A percentile compares a stretch with the other conserved stretches of the same genome.
Conservation (phyloP, 2,888 invertebrate species). For the Corbicula japonica region DNA sequence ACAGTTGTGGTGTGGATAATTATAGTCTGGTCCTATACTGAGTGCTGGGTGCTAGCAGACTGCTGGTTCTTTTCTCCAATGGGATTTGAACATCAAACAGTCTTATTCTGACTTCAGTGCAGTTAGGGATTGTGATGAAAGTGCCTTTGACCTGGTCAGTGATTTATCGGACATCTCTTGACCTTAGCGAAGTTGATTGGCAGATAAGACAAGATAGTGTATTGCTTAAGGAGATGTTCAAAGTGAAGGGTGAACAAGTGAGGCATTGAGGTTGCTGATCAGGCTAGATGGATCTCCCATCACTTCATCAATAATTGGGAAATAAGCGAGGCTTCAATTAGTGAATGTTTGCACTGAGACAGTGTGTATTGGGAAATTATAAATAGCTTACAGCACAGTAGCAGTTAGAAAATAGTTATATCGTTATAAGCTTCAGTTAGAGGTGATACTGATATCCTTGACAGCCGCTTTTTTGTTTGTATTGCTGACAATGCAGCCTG, state of each 20-base stretch:
- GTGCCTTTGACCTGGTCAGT: too few species aligned
- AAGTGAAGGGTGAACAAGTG: constrained; percentile 52
- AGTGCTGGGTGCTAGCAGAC: too few species aligned
- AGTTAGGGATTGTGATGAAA: too few species aligned
- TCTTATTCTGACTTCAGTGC: too few species aligned
- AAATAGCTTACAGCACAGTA: constrained; percentile 66
- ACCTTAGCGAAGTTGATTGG: too few species aligned
- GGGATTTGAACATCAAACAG: too few species aligned
- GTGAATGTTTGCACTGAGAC: constrained; percentile 58
- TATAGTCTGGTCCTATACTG: too few species aligned
- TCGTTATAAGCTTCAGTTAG: constrained; percentile 60
- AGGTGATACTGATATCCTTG: constrained; percentile 35
- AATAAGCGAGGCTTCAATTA: constrained; percentile 69
- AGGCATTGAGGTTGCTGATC: constrained; percentile 51
- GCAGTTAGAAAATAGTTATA: constrained; percentile 63
- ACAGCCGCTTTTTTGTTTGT: constrained; percentile 24
- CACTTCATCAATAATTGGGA: constrained; percentile 69
- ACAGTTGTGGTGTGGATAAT: too few species aligned
- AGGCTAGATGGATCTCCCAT: constrained; percentile 52
- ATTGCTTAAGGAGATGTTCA: constrained; percentile 51
- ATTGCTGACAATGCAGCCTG: constrained; percentile 21
- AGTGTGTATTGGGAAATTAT: constrained; percentile 69
- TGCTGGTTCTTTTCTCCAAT: too few species aligned
- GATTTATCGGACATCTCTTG: too few species aligned
- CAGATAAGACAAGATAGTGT: too few species aligned